Base-by-base conservation (phyloP, 1,140 invertebrate genomes). In the Holcopasites calliopsidis region DNA sequence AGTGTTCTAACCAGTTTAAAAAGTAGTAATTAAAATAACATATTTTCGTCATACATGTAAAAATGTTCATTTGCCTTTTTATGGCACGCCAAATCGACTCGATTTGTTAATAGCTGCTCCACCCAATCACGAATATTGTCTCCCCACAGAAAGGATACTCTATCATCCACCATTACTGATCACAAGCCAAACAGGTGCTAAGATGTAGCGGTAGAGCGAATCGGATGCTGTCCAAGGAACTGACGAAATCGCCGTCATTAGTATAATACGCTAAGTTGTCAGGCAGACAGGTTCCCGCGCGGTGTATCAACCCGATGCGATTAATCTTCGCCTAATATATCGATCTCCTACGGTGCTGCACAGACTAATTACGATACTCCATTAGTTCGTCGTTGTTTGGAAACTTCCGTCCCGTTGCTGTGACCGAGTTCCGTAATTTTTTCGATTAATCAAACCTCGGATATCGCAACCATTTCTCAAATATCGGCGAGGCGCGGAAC, bases 281-380 rank as follows among this genome's bases (percentile, higher is more conserved):
- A n/a, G 71, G 38, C 71, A 57, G 38, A 57, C 61, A 74, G 38
- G 38, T 55, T 54, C 28, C 28, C 60, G 28, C 13, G 28, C 62
- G 38, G 23, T 7, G 40, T 57, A 74, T 66, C 50, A 57, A 52
- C 31, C 16, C 13, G 26, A 40, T 31, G 18, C 38, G 42, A 69
- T 69, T 69, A 69, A 75, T 75, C 73, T 58, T 50, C 54, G 5
- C n/a, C 64, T 66, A 69, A 69, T 75, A 58, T 40, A 69, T 75
- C 64, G 65, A 40, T 49, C 16, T 16, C 21, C 21, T 10, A 10
- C 13, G 33, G 50, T 35, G 23, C 42, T 26, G 33, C 21, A 42
- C n/a, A 1, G 42, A 65, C 65, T 69, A 74, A 50, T 64, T 75
- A 79, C 61, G n/a, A 50, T n/a, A 13, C 2, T 40, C 58, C 55